Conservation (phyloP, 2,797 vertebrate genomes). For the Hydrocynus forskahlii region DNA sequence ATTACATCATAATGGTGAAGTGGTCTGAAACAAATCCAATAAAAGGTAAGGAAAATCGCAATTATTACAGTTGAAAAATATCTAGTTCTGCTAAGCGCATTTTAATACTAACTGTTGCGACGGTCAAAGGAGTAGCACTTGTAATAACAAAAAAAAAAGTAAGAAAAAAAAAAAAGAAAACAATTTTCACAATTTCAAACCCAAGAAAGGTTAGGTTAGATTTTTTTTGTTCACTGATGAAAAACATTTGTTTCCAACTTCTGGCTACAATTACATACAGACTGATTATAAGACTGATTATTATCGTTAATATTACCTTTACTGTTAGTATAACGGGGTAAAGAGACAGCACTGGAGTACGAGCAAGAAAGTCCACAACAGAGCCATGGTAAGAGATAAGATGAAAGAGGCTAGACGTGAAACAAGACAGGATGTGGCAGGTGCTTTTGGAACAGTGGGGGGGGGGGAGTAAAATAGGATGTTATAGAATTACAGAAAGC, state of each 20-base stretch:
- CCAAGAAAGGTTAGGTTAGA: constrained; percentile 63
- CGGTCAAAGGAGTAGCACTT: constrained; percentile 84
- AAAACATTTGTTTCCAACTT: constrained; percentile 71
- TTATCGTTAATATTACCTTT: constrained; percentile 81
- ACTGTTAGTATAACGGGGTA: constrained; percentile 77
- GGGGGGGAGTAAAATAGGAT: background rate
- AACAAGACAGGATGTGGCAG: constrained; percentile 48
- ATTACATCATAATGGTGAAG: constrained; percentile 79
- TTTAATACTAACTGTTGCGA: constrained; percentile 84
- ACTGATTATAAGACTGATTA: constrained; percentile 83
- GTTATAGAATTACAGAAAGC: constrained; percentile 33
- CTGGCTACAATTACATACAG: constrained; percentile 82
- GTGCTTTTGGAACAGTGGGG: constrained; percentile 2
- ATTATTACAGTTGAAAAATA: constrained; percentile 82
- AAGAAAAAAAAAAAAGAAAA: constrained; percentile 45
- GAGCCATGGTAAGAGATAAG: constrained; percentile 44
- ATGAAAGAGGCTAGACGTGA: constrained; percentile 72
- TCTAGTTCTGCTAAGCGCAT: constrained; percentile 83
- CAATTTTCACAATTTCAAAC: constrained; percentile 72
- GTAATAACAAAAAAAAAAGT: constrained; percentile 77
- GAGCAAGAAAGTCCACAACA: constrained; percentile 46
- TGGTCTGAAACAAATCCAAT: constrained; percentile 80
- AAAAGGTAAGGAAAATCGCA: constrained; percentile 81
- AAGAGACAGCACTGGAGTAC: constrained; percentile 48
- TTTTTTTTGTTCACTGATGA: constrained; percentile 63